These are phyloP conservation scores for Marmota monax DNA, from an alignment of 2,113 vertebrate genomes.

Conservation along the genomic window DNA sequence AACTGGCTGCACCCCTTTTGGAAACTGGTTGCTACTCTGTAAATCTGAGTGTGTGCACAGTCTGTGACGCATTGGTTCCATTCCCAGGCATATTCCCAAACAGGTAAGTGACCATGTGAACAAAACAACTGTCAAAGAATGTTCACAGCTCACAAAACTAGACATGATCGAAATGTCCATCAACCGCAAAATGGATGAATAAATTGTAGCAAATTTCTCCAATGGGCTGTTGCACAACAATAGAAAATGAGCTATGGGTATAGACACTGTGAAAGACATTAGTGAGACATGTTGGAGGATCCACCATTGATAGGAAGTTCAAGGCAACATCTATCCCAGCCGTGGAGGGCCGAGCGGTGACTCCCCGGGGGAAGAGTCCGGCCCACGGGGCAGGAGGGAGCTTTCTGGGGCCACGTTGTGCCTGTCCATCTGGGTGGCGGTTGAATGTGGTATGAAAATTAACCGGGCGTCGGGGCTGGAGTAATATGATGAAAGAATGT, in stretches of 20 bases:
- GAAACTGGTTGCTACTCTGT: not conserved
- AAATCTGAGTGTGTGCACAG: rapidly evolving
- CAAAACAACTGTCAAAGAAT: not conserved
- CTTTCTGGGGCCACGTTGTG: not conserved
- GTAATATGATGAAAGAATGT: too few relatives aligned
- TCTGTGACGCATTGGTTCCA: not conserved
- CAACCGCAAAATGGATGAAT: not conserved
- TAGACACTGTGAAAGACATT: not conserved
- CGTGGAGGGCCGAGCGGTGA: not conserved
- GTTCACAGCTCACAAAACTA: not conserved
- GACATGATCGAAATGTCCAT: not conserved
- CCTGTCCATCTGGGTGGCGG: not conserved
- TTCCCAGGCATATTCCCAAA: not conserved
- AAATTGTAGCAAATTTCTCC: not conserved
- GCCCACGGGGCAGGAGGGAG: not conserved
- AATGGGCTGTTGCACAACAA: not conserved
- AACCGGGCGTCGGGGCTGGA: not conserved
- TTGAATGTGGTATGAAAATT: not conserved
- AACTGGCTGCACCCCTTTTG: not conserved
- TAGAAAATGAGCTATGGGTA: not conserved
- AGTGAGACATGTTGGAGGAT: not conserved
- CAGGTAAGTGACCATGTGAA: not conserved
- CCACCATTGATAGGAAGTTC: not conserved
- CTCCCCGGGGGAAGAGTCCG: rapidly evolving
- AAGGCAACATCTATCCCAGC: not conserved